Percentiles rank a stretch among this genome's conserved stretches.
These are phyloP conservation scores for Pluvialis apricaria DNA, from an alignment of 2,113 vertebrate genomes.

Conservation along the genomic window DNA sequence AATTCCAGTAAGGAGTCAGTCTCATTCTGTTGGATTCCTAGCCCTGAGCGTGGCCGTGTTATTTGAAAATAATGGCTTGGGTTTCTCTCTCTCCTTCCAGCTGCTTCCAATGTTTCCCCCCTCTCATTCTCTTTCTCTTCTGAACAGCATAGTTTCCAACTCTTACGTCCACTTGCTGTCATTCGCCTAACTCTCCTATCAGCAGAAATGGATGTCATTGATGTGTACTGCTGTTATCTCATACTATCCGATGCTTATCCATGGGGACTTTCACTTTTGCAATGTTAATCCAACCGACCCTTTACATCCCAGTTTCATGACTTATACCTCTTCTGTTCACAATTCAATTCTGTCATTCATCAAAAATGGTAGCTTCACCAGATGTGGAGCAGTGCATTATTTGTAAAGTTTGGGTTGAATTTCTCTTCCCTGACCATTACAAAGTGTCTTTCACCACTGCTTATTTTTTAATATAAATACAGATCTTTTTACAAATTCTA, in stretches of 20 bases:
- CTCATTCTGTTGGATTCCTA: background rate
- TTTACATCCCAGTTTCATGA: accelerated
- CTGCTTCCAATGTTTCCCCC: background rate
- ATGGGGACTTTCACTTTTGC: background rate
- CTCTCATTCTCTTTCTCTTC: background rate
- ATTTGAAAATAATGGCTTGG: background rate
- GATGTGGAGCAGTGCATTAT: background rate
- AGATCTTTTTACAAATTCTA: background rate
- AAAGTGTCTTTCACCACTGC: background rate
- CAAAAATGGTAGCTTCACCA: background rate
- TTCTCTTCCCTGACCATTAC: background rate
- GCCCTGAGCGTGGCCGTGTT: background rate
- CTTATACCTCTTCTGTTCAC: background rate
- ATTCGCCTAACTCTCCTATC: background rate
- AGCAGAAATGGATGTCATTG: background rate
- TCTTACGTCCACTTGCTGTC: background rate
- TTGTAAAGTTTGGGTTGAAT: background rate
- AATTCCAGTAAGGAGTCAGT: background rate
- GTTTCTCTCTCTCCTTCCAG: background rate
- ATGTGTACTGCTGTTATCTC: background rate
- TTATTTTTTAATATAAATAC: background rate
- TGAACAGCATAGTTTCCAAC: background rate
- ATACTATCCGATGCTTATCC: accelerated
- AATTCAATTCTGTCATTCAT: background rate
- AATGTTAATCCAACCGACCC: background rate